Evolutionary conservation across 2,113 vertebrate genomes (phyloP).

Genomic region (Epinephelus cyanopodus): DNA sequence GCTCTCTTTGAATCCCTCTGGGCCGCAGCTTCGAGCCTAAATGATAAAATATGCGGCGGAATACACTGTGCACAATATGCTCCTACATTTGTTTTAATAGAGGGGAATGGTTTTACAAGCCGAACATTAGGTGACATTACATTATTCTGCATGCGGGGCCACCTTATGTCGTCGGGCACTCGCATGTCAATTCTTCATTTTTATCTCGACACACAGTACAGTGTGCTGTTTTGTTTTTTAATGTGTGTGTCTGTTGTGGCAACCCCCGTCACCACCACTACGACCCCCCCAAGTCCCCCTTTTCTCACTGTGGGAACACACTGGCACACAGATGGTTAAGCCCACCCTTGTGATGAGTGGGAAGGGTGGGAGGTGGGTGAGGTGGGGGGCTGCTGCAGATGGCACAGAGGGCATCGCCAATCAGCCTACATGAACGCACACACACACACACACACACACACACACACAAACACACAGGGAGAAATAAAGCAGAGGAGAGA

Average conservation of each 20-base stretch:
- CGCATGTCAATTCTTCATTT: slow-evolving; percentile 7
- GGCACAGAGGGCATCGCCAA: slow-evolving; percentile 88
- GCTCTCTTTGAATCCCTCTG: slow-evolving; percentile 12
- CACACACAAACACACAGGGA: slow-evolving; percentile 29
- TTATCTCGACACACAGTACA: slow-evolving; percentile 30
- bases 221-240: slow-evolving; percentile 28
- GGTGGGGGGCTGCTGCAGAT: slow-evolving; percentile 82
- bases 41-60: not conserved
- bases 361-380: slow-evolving; percentile 66
- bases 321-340: slow-evolving; percentile 89
- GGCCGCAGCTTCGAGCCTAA: slow-evolving; percentile 10
- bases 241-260: slow-evolving; percentile 30
- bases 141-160: not conserved
- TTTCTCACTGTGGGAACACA: slow-evolving; percentile 82
- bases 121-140: not conserved
- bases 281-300: slow-evolving; percentile 26
- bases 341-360: slow-evolving; percentile 84
- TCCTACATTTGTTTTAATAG: not conserved
- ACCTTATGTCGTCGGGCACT: slow-evolving; percentile 34
- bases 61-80: not conserved
- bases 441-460: slow-evolving; percentile 32
- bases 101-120: not conserved
- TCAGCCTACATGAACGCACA: slow-evolving; percentile 66
- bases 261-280: slow-evolving; percentile 31
- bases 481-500: slow-evolving; percentile 5